Percentiles rank a stretch among this genome's conserved stretches.
Conservation (phyloP, 2,113 vertebrate species). For the Polypterus bichir region DNA sequence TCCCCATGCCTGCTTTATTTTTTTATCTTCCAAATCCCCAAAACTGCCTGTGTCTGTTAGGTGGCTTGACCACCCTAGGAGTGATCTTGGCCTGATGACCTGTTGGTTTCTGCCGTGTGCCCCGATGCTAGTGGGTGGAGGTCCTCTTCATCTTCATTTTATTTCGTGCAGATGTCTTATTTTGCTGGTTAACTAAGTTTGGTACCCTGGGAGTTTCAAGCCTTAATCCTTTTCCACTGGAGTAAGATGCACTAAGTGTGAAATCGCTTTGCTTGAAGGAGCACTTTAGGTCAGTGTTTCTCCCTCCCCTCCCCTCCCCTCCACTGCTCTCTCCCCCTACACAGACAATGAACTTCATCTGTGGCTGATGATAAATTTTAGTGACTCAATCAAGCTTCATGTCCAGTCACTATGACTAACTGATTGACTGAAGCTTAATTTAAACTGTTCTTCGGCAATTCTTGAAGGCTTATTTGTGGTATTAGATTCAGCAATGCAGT, state of each 20-base stretch:
- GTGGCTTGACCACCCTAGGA: no score
- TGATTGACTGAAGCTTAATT: slow-evolving; percentile 19
- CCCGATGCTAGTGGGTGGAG: no score
- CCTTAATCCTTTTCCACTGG: slow-evolving; percentile 19
- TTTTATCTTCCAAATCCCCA: no score
- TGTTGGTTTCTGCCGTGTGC: no score
- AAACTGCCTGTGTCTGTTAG: no score
- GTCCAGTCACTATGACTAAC: slow-evolving; percentile 12
- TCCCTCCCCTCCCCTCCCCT: no score
- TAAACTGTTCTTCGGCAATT: slow-evolving; percentile 5
- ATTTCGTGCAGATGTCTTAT: background rate
- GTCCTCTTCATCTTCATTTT: no score
- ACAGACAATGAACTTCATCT: slow-evolving; percentile 25
- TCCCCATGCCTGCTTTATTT: no score
- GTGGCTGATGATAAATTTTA: slow-evolving; percentile 27
- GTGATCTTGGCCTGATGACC: no score
- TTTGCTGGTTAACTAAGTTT: slow-evolving; percentile 25
- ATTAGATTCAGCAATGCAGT: no score
- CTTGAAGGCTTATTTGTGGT: no score
- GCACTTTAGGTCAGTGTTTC: slow-evolving; percentile 17
- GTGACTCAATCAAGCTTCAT: slow-evolving; percentile 18
- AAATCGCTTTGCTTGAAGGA: slow-evolving; percentile 32
- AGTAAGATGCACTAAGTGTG: slow-evolving; percentile 28
- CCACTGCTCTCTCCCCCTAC: slow-evolving; percentile 2
- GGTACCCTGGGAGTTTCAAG: slow-evolving; percentile 11